Evolutionary conservation across 2,113 vertebrate genomes (phyloP), one percentile per base, ranked within the genome.

Genomic region (Tichodroma muraria): DNA sequence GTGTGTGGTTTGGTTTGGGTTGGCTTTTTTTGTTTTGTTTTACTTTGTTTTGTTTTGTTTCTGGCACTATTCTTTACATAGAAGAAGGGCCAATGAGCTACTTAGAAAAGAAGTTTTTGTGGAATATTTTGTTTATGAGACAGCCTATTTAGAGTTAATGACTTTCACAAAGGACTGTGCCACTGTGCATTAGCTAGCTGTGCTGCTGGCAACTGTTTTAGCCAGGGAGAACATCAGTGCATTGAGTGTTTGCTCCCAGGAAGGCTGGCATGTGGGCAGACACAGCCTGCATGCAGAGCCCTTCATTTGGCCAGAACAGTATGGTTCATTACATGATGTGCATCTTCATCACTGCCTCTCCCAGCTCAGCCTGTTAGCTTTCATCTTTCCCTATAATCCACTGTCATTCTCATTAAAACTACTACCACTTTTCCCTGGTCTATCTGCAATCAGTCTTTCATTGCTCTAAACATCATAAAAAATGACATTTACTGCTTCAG

Each of bases 251-350:
- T 71, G 53, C 93, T 90, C 47, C 69, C 7, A n/a, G 90, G 83
- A 92, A 88, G 52, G 69, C 38, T 6, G 14, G 73, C 82, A 56
- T 65, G 91, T 69, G 91, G 63, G 35, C 38, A 75, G 79, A 63
- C 56, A 56, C 60, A 85, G 84, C 50, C 81, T 93, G 53, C 81
- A 60, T 1, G 6, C 72, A 77, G 59, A 88, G 86, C 83, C 61
- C 85, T 1, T 69, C 3, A 0, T 79, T 77, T 63, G 59, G 59
- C 73, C 71, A n/a, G 66, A 66, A 73, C 13, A 18, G 22, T 73
- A 92, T 9, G 85, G 88, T 88, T 95, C 77, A 89, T 95, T 95
- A 79, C 66, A 57, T 96, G 92, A 96, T 88, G 90, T 92, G 85
- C 84, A 93, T 95, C 70, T 95, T 89, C 83, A 71, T 89, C 25